A percentile compares a stretch with the other conserved stretches of the same genome.
Conservation (phyloP, 2,113 vertebrate genomes). For the Lycocorax pyrrhopterus region DNA sequence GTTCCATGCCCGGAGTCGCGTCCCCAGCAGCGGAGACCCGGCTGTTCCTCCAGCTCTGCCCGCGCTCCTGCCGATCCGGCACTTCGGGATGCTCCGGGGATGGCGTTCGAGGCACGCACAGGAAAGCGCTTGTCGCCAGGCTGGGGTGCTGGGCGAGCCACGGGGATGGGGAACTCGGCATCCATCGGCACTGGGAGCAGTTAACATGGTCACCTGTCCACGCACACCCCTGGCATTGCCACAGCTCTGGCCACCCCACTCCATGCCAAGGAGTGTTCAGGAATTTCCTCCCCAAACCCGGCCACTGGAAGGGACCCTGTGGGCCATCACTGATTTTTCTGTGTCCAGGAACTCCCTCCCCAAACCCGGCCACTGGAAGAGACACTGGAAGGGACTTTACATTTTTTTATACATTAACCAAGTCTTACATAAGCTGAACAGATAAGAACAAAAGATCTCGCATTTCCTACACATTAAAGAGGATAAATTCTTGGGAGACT, state of each 20-base stretch:
- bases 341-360: fast-evolving
- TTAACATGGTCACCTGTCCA: fast-evolving
- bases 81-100: not conserved
- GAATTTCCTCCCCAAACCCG: not conserved
- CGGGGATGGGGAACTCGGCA: fast-evolving
- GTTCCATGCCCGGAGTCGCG: fast-evolving
- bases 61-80: fast-evolving
- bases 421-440: not conserved
- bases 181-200: fast-evolving
- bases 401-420: fast-evolving
- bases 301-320: not conserved
- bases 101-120: fast-evolving
- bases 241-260: not conserved
- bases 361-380: not conserved
- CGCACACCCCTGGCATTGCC: fast-evolving
- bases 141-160: not conserved
- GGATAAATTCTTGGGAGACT: not conserved
- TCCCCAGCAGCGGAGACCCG: fast-evolving
- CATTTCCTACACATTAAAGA: not conserved
- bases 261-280: fast-evolving
- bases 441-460: not conserved
- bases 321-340: too few species aligned
- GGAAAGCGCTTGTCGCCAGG: fast-evolving
- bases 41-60: fast-evolving
- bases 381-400: not conserved